Conservation (phyloP, 2,888 invertebrate species). For the Agrenia bidenticulata region DNA sequence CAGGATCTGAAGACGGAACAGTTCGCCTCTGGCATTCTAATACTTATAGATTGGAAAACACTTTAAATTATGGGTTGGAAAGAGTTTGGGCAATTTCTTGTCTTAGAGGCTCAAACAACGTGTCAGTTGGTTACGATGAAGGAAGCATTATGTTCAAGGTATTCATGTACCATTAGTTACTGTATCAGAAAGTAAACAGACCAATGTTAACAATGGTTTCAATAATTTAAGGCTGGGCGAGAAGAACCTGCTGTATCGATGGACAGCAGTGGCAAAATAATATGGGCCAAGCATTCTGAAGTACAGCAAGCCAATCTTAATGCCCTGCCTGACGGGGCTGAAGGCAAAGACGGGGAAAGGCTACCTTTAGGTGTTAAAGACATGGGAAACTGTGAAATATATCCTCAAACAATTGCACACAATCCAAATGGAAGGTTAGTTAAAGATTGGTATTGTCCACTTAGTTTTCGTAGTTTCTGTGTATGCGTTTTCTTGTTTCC, state of each 20-base stretch:
- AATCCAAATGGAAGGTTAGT: slow-evolving; percentile 89
- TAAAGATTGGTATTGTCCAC: background rate
- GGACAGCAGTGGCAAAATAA: slow-evolving; percentile 97
- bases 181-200: no score
- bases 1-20: slow-evolving; percentile 97
- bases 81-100: slow-evolving; percentile 96
- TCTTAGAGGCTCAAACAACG: slow-evolving; percentile 91
- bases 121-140: slow-evolving; percentile 95
- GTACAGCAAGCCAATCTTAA: slow-evolving; percentile 95
- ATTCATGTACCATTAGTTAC: slow-evolving; percentile 13
- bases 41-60: slow-evolving; percentile 93
- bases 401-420: slow-evolving; percentile 96
- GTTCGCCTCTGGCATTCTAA: slow-evolving; percentile 98
- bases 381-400: slow-evolving; percentile 99
- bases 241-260: slow-evolving; percentile 99
- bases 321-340: slow-evolving; percentile 71
- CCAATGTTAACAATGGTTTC: background rate
- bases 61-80: slow-evolving; percentile 96
- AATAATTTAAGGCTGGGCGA: slow-evolving; percentile 68
- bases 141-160: slow-evolving; percentile 91
- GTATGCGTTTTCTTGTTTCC: background rate
- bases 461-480: slow-evolving; percentile 1
- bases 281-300: slow-evolving; percentile 98
- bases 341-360: slow-evolving; percentile 82
- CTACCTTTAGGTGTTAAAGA: slow-evolving; percentile 94